Evolutionary conservation across 2,888 invertebrate species (phyloP), one percentile per base, ranked within the genome.

Genomic region (Monopis laevigella): DNA sequence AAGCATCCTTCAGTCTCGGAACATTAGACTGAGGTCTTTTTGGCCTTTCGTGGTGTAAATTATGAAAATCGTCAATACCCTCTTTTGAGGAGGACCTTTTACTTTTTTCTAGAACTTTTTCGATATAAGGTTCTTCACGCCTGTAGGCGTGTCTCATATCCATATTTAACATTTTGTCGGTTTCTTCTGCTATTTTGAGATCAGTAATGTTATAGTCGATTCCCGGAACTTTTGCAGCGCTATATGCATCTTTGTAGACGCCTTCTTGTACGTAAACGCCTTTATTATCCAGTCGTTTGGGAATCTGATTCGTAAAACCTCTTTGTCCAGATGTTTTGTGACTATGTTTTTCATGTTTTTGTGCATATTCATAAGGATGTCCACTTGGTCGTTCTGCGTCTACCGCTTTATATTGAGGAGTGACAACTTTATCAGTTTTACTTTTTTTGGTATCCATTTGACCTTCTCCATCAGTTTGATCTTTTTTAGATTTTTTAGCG

Each of bases 401-500:
- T 5, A 73, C 65, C 43, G 59, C 44, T 54, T 73, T 75, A 46
- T 72, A 77, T 46, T 70, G 72, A 10, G 69, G 57, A 21, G 59
- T 46, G 3, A 58, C 43, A 11, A 38, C 21, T 50, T 71, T 73
- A 1, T 78, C 75, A 7, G 65, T 65, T 54, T 74, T 74, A 13
- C 65, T 58, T 51, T 73, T 67, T 48, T 70, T 82, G 2, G 68
- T 58, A 41, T 78, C 80, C 38, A 66, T 64, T 40, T 69, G 66
- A 21, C 65, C 59, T 24, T 74, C 81, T 11, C 72, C 73, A 28
- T 77, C 77, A 0, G 64, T 66, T 43, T 66, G 71, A 24, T 83
- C 82, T 44, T 84, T 80, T 51, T 88, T 85, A 45, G 86, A 86
- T 60, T 88, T 88, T 57, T 88, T 88, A 19, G 87, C 88, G 42